Conservation (phyloP, 2,113 vertebrate genomes). For the Helogale parvula region DNA sequence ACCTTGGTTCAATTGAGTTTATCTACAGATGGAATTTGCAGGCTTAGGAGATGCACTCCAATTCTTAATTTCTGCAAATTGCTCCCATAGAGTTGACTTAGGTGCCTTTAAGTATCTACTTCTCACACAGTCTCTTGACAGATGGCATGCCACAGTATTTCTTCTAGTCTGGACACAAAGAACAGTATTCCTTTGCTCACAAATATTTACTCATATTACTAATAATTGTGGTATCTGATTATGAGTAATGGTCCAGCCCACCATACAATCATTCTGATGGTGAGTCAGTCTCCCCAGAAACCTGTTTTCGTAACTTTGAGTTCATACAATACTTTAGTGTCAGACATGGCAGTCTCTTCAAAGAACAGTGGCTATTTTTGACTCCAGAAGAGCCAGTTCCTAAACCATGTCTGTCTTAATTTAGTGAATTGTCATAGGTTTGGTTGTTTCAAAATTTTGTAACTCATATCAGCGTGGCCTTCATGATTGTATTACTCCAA, state of each 20-base stretch:
- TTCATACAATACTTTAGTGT: neutral
- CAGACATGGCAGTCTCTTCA: neutral
- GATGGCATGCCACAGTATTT: neutral
- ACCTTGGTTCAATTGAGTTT: neutral
- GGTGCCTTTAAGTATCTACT: neutral
- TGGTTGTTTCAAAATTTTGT: neutral
- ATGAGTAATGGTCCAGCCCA: neutral
- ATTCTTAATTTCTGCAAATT: constrained; percentile 14
- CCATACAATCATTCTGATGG: neutral
- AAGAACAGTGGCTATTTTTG: neutral
- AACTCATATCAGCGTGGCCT: neutral
- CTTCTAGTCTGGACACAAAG: neutral
- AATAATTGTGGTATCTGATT: neutral
- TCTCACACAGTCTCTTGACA: neutral
- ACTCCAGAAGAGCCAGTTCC: neutral
- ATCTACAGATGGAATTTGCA: neutral
- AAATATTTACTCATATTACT: constrained; percentile 20
- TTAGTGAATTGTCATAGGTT: neutral
- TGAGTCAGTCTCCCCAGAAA: neutral
- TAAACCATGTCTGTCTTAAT: neutral
- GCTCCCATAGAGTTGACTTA: neutral
- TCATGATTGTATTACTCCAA: neutral
- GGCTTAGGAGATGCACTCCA: neutral
- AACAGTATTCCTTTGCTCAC: neutral
- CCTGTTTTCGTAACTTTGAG: neutral